Base-by-base conservation (phyloP, 2,888 invertebrate genomes). In the Xanthorhoe designata region DNA sequence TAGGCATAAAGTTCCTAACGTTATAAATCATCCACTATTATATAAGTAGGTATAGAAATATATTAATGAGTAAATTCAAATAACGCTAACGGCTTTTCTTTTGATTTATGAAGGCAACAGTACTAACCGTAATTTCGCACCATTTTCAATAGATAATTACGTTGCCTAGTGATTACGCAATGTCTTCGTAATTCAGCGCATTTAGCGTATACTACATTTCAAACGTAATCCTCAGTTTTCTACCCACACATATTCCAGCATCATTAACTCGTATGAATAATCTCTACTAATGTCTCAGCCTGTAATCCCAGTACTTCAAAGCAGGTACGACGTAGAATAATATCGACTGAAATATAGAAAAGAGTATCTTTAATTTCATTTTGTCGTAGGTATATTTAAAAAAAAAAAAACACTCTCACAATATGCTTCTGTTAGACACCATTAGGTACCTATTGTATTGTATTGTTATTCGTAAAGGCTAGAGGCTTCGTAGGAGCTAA, bases 241-340 rank as follows among this genome's bases (percentile, higher is more conserved):
- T 57, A 32, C 68, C 61, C 61, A 61, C 64, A 45, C 55, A 38
- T 52, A 50, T 45, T 50, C 59, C 60, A 49, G 38, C 56, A 67
- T 68, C 68, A 74, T 74, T 72, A 72, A 72, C 74, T 71, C 60
- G 64, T 72, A 72, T 73, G 71, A 73, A 76, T 75, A 72, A 73
- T 74, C 69, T 68, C 56, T 67, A 72, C 70, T 76, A 76, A 78
- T 76, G 63, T 77, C 69, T 75, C 72, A 63, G 64, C 59, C 58
- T 74, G 68, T 78, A 78, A 78, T 75, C 72, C 77, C 73, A 71
- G 68, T 55, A 64, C 68, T 68, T 61, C 67, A 69, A 61, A 71
- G 52, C 61, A 68, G 64, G 61, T 68, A 52, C 29, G 17, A 35
- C 51, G 17, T 8, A 51, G 64, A 68, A 61, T 29, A 45, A 47